Percentiles rank a stretch among this genome's conserved stretches.
phyloP scores from a whole-genome alignment of 2,113 vertebrate genomes.

The Heteronetta atricapilla region DNA sequence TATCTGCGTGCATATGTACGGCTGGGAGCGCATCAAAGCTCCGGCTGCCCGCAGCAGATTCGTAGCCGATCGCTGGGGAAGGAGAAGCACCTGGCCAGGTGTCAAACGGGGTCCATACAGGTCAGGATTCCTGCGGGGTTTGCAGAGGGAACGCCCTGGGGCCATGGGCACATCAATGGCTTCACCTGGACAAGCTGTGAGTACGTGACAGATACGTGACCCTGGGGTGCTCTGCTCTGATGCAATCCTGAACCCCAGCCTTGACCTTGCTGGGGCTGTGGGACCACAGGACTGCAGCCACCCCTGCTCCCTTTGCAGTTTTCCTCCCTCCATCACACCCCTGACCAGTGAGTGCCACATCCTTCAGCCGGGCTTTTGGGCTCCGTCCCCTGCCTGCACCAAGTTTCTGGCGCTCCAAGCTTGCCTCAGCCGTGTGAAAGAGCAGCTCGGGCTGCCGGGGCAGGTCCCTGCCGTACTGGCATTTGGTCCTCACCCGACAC shows the following conservation, averaged over 20 bases:
- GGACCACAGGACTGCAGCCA: not conserved
- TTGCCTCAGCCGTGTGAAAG: not conserved
- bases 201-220: not conserved
- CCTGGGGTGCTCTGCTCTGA: not conserved
- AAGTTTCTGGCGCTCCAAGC: fast-evolving
- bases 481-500: fast-evolving
- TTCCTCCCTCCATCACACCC: not conserved
- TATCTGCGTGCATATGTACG: slow-evolving; percentile 55
- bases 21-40: slow-evolving; percentile 27
- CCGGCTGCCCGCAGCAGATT: not conserved
- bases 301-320: not conserved
- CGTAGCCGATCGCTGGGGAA: not conserved
- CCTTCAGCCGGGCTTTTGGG: fast-evolving
- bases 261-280: fast-evolving
- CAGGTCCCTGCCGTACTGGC: not conserved
- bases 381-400: fast-evolving
- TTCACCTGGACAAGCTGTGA: not conserved
- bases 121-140: not conserved
- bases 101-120: not conserved
- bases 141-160: not conserved
- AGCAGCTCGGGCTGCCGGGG: not conserved
- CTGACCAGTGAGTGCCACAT: fast-evolving
- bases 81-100: slow-evolving; percentile 38
- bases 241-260: not conserved
- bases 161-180: not conserved